Conservation (phyloP, 2,113 vertebrate species). For the Indicator maculatus region DNA sequence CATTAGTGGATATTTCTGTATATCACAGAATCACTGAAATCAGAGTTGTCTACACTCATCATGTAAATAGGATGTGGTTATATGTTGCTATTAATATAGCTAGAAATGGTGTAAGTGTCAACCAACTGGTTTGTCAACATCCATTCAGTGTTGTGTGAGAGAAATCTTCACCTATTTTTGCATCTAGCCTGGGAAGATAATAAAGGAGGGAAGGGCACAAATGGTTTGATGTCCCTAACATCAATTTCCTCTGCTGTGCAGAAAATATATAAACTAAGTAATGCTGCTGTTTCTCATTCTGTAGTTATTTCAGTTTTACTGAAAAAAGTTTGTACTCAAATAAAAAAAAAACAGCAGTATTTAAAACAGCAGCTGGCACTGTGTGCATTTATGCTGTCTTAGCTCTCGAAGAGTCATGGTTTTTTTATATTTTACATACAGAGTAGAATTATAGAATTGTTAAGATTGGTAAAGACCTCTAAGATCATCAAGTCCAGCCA, state of each 20-base stretch:
- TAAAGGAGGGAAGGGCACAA: neutral
- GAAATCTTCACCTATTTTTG: neutral
- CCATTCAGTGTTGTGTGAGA: neutral
- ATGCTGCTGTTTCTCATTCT: neutral
- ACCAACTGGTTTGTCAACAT: neutral
- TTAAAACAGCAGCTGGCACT: neutral
- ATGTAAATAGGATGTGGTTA: neutral
- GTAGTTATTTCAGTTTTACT: neutral
- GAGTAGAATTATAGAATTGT: no score
- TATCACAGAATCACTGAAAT: neutral
- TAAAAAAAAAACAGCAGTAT: neutral
- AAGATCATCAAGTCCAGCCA: no score
- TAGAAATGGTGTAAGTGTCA: neutral
- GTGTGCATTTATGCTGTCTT: neutral
- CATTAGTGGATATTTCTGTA: neutral
- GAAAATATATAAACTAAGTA: neutral
- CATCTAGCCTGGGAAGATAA: neutral
- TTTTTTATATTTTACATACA: neutral
- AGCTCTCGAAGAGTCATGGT: neutral
- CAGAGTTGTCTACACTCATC: neutral
- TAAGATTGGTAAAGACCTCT: no score
- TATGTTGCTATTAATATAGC: neutral
- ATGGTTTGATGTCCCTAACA: neutral
- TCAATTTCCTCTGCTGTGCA: neutral
- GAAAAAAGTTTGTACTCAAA: neutral